Evolutionary conservation across 2,113 vertebrate genomes (phyloP), one percentile per base, ranked within the genome.

Genomic region (Heteronetta atricapilla): DNA sequence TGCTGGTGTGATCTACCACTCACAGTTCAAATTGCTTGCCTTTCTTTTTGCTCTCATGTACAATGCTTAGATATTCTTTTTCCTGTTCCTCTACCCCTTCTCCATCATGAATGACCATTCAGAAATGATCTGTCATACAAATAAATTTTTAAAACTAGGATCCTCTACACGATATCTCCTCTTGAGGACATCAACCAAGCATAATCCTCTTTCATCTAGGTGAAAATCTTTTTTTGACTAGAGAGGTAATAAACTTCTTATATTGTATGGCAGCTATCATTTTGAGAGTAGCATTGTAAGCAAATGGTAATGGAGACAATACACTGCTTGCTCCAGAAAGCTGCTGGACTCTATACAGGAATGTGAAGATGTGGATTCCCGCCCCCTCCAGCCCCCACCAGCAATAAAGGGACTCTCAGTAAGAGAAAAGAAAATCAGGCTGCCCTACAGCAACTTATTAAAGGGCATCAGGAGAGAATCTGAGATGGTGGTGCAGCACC

Each of bases 311-410:
- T 29, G 26, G 23, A 62, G 22, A 44, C 40, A 86, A 13, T 31
- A 56, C 36, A 40, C 6, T 0, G 33, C 48, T 75, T 91, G 23
- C 10, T 31, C 66, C 59, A 89, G 69, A 88, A 95, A 96, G 28
- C 10, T 93, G 62, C 48, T 0, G 0, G 31, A 75, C 38, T 44
- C 48, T 86, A 36, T 75, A 72, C 70, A 25, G 34, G 34, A 78
- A 93, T 88, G 26, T 36, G 70, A 94, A 89, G 63, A 38, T 29
- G 33, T 86, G 86, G 29, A 58, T 94, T 93, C 93, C n/a, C n/a
- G n/a, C n/a, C n/a, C n/a, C n/a, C n/a, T n/a, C n/a, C n/a, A n/a
- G n/a, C n/a, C 66, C 80, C 58, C 48, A 73, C 25, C 25, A 92
- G 67, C 44, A 53, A 60, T 82, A 59, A 40, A 73, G 87, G 38